These are phyloP conservation scores for Axis porcinus DNA, from an alignment of 2,113 vertebrate genomes.

Conservation along the genomic window DNA sequence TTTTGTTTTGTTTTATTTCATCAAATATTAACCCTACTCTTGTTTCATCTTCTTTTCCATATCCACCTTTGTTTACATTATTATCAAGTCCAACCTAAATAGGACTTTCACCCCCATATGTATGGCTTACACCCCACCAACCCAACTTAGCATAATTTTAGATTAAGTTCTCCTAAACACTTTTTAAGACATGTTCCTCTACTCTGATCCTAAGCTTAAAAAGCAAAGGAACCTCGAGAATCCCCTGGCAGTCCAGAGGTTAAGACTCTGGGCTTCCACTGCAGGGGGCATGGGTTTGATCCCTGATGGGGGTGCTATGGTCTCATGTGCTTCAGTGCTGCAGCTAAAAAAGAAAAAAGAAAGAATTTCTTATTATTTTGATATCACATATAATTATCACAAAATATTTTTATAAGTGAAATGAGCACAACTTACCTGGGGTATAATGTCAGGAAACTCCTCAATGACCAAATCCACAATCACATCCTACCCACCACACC, in stretches of 20 bases:
- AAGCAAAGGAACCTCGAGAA: background rate
- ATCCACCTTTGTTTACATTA: background rate
- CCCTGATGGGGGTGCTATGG: background rate
- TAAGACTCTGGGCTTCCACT: background rate
- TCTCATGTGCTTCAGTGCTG: background rate
- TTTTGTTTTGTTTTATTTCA: background rate
- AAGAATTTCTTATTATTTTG: background rate
- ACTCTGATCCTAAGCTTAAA: background rate
- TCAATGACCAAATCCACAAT: background rate
- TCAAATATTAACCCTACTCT: background rate
- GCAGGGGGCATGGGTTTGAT: no score
- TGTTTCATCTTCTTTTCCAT: background rate
- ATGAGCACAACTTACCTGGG: background rate
- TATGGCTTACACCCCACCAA: background rate
- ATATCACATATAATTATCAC: background rate
- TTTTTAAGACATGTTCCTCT: background rate
- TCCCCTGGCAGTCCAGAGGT: no score
- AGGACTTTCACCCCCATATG: background rate
- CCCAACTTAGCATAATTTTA: background rate
- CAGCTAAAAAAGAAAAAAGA: background rate
- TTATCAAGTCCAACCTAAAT: background rate
- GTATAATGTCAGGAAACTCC: background rate
- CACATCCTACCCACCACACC: no score
- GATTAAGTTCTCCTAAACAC: background rate
- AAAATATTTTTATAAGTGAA: background rate